Evolutionary conservation across 2,797 vertebrate species (phyloP).

Genomic region (Steatocranus sp.): DNA sequence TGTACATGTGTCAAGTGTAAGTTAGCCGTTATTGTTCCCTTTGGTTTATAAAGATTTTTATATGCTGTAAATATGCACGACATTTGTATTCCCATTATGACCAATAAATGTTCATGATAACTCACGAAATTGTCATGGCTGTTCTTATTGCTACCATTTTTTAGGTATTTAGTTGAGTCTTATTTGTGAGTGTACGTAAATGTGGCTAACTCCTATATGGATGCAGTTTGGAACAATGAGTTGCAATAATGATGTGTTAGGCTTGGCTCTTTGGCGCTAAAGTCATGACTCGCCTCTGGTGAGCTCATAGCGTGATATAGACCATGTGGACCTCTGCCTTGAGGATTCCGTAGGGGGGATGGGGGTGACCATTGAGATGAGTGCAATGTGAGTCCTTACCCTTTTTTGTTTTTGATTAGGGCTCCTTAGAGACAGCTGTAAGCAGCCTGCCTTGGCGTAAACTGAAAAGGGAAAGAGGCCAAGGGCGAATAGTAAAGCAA

Average conservation of each 20-base stretch:
- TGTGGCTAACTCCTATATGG: background rate
- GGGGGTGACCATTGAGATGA: background rate
- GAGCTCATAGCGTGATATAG: conserved; percentile 54
- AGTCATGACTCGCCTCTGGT: conserved; percentile 42
- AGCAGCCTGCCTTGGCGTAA: background rate
- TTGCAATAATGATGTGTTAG: conserved; percentile 50
- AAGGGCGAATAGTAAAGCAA: background rate
- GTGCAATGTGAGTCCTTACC: background rate
- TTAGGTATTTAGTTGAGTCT: background rate
- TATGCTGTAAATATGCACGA: conserved; percentile 74
- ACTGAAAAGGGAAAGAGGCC: background rate
- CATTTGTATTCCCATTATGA: conserved; percentile 56
- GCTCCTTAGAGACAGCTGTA: conserved; percentile 10
- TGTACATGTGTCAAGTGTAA: conserved; percentile 23
- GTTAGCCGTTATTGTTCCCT: background rate
- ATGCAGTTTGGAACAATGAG: conserved; percentile 30
- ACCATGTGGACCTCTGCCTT: conserved; percentile 44
- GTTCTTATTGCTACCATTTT: background rate
- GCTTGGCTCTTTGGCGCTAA: conserved; percentile 27
- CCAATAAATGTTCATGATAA: conserved; percentile 68
- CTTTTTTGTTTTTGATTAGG: conserved; percentile 46
- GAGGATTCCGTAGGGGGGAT: background rate
- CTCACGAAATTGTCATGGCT: background rate
- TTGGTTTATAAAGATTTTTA: conserved; percentile 30
- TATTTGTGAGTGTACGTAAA: background rate